Conservation (phyloP, 1,140 invertebrate species). For the Akabosia matsudoensis region DNA sequence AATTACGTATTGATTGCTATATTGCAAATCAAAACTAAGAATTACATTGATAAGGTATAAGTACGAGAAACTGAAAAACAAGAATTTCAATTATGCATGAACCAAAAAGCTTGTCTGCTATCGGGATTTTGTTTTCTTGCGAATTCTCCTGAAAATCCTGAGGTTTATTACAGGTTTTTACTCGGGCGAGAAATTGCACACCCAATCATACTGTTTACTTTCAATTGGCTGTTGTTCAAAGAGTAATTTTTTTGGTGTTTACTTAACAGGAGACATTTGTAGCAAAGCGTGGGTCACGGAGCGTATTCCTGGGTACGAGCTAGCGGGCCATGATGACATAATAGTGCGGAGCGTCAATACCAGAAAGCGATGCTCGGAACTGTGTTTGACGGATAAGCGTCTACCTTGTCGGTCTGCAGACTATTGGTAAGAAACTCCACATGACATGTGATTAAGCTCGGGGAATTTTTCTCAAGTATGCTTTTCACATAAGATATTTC, state of each 20-base stretch:
- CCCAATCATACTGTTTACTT: too few relatives aligned
- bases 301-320: constrained; percentile 49
- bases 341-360: constrained; percentile 49
- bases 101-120: too few relatives aligned
- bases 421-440: constrained; percentile 37
- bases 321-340: constrained; percentile 52
- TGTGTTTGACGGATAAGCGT: constrained; percentile 50
- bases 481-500: neutral
- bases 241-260: constrained; percentile 5
- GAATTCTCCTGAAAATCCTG: too few relatives aligned
- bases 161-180: too few relatives aligned
- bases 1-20: too few relatives aligned
- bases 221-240: too few relatives aligned
- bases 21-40: too few relatives aligned
- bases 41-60: too few relatives aligned
- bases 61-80: too few relatives aligned
- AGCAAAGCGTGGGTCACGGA: constrained; percentile 45
- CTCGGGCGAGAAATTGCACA: too few relatives aligned
- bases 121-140: too few relatives aligned
- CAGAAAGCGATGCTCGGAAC: constrained; percentile 52
- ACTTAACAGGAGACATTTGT: constrained; percentile 43
- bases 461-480: neutral
- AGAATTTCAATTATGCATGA: too few relatives aligned
- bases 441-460: neutral
- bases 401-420: constrained; percentile 50